These are phyloP conservation scores for Gasterosteus aculeatus DNA, from an alignment of 2,113 vertebrate genomes.

Conservation along the genomic window DNA sequence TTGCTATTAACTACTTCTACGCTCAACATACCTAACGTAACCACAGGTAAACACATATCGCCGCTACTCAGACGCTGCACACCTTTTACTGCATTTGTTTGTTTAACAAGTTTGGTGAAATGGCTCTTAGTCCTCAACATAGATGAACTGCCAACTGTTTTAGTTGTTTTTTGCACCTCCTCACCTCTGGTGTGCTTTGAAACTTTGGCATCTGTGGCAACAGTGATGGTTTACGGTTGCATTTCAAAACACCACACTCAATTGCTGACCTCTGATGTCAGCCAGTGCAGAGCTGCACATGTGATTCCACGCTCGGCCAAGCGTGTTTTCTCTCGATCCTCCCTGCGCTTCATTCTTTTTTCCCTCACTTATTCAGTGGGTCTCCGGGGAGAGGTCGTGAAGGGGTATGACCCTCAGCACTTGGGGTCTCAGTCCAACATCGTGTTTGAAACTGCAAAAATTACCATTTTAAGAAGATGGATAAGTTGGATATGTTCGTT, in stretches of 20 bases:
- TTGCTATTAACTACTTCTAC: too few species aligned
- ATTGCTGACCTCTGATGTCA: constrained; percentile 28
- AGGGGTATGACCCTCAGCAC: constrained; percentile 20
- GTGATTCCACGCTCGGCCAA: constrained; percentile 51
- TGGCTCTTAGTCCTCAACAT: not conserved
- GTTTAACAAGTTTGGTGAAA: not conserved
- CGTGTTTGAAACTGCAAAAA: not conserved
- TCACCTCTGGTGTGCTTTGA: not conserved
- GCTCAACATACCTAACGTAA: not conserved
- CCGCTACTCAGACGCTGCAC: not conserved
- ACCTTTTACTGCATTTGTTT: not conserved
- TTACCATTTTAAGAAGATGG: too few species aligned
- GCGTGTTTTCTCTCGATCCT: constrained; percentile 21
- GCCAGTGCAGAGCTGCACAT: constrained; percentile 3
- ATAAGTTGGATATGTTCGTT: too few species aligned
- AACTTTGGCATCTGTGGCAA: not conserved
- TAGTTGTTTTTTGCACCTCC: not conserved
- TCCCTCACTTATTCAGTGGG: constrained; percentile 17
- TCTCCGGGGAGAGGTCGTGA: not conserved
- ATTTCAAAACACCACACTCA: constrained; percentile 25
- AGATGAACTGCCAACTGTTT: not conserved
- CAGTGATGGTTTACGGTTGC: not conserved
- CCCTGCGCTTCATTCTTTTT: not conserved
- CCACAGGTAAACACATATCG: not conserved
- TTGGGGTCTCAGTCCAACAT: not conserved